Percentiles rank a stretch among this genome's conserved stretches.
Conservation (phyloP, 2,113 vertebrate genomes). For the Peromyscus maniculatus region DNA sequence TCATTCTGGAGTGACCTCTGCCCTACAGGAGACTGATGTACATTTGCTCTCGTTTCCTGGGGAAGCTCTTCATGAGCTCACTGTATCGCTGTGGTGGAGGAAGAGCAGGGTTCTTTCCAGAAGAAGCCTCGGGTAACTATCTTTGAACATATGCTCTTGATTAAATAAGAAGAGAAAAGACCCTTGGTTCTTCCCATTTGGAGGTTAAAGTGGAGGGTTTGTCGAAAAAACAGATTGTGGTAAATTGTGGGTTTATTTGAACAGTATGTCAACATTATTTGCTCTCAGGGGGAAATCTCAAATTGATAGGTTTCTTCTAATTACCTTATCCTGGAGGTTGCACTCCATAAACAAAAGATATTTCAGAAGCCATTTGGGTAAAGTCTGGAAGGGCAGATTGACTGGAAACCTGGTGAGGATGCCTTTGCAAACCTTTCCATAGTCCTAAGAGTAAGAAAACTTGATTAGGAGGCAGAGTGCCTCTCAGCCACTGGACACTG, state of each 20-base stretch:
- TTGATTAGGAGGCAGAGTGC: conserved; percentile 73
- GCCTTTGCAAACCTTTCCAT: conserved; percentile 73
- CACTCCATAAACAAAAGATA: conserved; percentile 83
- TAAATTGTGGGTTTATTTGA: conserved; percentile 88
- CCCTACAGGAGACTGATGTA: conserved; percentile 63
- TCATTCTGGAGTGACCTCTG: conserved; percentile 77
- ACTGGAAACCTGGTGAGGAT: conserved; percentile 74
- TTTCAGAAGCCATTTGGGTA: conserved; percentile 83
- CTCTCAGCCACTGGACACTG: conserved; percentile 31
- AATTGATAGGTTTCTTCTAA: conserved; percentile 87
- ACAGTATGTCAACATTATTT: conserved; percentile 87
- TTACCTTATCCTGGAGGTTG: conserved; percentile 85
- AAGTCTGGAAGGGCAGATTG: conserved; percentile 81
- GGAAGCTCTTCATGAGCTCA: conserved; percentile 75
- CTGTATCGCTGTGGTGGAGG: conserved; percentile 74
- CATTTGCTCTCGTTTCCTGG: conserved; percentile 56
- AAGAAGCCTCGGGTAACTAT: conserved; percentile 82
- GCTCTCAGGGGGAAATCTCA: conserved; percentile 78
- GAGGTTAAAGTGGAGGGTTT: conserved; percentile 87
- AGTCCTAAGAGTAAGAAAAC: conserved; percentile 69
- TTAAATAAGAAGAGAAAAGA: conserved; percentile 87
- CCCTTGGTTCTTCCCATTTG: conserved; percentile 85
- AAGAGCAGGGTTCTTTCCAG: conserved; percentile 77
- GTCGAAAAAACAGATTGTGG: conserved; percentile 88
- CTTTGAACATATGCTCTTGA: conserved; percentile 88